A percentile compares a stretch with the other conserved stretches of the same genome.
phyloP scores from a whole-genome alignment of 1,140 invertebrate species.

The Brachionus sp. region DNA sequence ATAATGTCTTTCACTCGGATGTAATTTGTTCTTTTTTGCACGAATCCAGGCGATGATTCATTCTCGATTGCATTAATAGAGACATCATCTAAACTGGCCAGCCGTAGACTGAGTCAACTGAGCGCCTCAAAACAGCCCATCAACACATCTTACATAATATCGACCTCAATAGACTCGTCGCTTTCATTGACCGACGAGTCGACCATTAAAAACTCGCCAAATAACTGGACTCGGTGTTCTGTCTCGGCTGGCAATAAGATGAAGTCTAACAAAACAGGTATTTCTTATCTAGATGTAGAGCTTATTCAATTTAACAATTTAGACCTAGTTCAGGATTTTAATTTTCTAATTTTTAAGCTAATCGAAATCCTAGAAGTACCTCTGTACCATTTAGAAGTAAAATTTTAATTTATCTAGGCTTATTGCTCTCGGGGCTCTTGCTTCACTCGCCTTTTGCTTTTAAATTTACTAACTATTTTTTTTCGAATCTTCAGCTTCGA shows the following conservation, averaged over 20 bases:
- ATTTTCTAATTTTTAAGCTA: slow-evolving; percentile 40
- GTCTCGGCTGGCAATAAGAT: background rate
- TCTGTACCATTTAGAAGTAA: slow-evolving; percentile 41
- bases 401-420: background rate
- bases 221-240: background rate
- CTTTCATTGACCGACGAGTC: background rate
- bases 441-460: background rate
- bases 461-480: slow-evolving; percentile 2
- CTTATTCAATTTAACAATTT: background rate
- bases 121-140: background rate
- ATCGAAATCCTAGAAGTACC: slow-evolving; percentile 36
- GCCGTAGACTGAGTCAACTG: slow-evolving; percentile 1
- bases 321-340: background rate
- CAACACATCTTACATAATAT: background rate
- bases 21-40: background rate
- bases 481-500: slow-evolving; percentile 40
- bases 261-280: background rate
- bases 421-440: background rate
- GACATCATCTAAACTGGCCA: slow-evolving; percentile 2
- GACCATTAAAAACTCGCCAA: background rate
- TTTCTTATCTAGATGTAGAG: slow-evolving; percentile 1
- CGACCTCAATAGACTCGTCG: background rate
- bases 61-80: background rate
- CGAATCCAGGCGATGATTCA: slow-evolving; percentile 28
- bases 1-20: background rate